Conservation (phyloP, 2,888 invertebrate genomes). For the Cheilosia grossa region DNA sequence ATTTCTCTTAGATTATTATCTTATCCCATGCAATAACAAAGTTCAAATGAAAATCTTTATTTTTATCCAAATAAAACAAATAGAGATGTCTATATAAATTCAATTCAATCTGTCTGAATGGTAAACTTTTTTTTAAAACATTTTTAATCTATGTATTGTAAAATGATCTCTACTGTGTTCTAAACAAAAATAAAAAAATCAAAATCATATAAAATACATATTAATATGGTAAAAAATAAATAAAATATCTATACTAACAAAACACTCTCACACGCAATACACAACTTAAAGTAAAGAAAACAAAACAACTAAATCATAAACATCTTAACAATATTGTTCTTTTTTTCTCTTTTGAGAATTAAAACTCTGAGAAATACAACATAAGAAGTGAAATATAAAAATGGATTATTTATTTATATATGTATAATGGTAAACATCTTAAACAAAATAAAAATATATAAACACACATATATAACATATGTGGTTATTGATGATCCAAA, state of each 20-base stretch:
- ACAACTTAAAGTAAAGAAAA: conserved; percentile 32
- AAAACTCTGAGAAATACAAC: conserved; percentile 62
- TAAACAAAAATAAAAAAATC: conserved; percentile 73
- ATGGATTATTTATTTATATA: conserved; percentile 64
- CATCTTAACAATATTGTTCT: conserved; percentile 49
- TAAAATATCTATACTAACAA: conserved; percentile 59
- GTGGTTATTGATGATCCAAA: conserved; percentile 56
- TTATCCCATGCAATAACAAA: conserved; percentile 71
- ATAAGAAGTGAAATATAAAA: conserved; percentile 34
- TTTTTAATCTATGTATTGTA: conserved; percentile 68
- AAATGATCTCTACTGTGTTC: conserved; percentile 82
- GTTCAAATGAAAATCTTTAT: conserved; percentile 69
- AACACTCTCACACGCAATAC: conserved; percentile 64
- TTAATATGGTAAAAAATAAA: conserved; percentile 58
- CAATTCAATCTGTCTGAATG: conserved; percentile 66
- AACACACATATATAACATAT: conserved; percentile 39
- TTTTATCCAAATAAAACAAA: conserved; percentile 55
- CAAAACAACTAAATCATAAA: conserved; percentile 32
- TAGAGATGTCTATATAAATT: conserved; percentile 55
- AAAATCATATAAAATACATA: conserved; percentile 71
- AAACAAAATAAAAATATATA: conserved; percentile 39
- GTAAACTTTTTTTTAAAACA: conserved; percentile 44
- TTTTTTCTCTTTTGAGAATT: conserved; percentile 72
- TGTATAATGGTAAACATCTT: conserved; percentile 61
- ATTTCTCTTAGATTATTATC: conserved; percentile 67